phyloP scores from a whole-genome alignment of 2,888 invertebrate genomes.

The Alloplasta piceator region DNA sequence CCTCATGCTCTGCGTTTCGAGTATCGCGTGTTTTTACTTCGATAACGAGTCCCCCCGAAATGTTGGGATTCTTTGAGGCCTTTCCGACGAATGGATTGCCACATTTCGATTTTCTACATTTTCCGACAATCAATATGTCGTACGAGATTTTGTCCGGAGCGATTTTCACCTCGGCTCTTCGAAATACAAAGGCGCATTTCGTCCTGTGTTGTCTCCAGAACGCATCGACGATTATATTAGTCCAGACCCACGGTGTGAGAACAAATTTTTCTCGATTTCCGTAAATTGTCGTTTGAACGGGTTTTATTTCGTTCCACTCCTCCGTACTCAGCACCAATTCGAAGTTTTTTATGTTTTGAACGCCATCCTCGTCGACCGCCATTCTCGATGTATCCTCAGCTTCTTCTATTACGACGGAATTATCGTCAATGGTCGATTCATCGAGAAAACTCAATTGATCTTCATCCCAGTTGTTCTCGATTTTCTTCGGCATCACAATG shows the following conservation, averaged over 20 bases:
- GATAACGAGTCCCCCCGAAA: constrained; percentile 2
- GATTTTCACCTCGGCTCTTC: constrained; percentile 22
- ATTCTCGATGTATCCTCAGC: too few relatives aligned
- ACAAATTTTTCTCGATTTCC: constrained; percentile 24
- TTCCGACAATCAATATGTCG: constrained; percentile 9
- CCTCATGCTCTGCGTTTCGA: constrained; percentile 23
- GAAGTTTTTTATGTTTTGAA: too few relatives aligned
- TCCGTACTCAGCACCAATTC: constrained; percentile 1
- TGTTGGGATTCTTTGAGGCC: too few relatives aligned
- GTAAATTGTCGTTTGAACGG: constrained; percentile 2
- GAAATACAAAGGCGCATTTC: constrained; percentile 53
- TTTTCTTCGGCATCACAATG: too few relatives aligned
- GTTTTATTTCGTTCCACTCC: constrained; percentile 55
- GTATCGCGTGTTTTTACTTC: constrained; percentile 34
- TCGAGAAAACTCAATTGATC: too few relatives aligned
- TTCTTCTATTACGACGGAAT: too few relatives aligned
- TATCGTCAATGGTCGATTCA: too few relatives aligned
- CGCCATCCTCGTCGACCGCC: too few relatives aligned
- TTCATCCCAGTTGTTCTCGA: too few relatives aligned
- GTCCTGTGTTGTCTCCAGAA: constrained; percentile 57
- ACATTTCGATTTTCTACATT: constrained; percentile 32
- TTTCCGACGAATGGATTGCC: constrained; percentile 11
- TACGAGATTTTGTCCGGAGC: neutral
- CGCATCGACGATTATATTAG: constrained; percentile 44
- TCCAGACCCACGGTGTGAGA: too few relatives aligned